These are phyloP conservation scores for Chaenodraco wilsoni DNA, from an alignment of 2,797 vertebrate species.

Conservation along the genomic window DNA sequence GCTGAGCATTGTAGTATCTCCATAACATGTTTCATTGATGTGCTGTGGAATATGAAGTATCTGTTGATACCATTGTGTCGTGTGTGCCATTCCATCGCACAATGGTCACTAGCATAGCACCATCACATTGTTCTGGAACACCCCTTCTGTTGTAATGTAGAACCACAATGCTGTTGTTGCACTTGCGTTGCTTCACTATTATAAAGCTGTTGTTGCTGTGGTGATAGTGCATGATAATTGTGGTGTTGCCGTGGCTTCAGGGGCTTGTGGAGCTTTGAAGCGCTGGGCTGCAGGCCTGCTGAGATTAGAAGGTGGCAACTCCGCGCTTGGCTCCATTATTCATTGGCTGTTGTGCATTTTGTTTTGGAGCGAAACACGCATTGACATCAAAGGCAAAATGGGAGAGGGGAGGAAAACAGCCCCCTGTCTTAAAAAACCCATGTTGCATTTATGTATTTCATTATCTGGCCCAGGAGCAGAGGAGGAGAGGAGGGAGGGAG, in stretches of 20 bases:
- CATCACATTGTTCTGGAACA: slow-evolving; percentile 1
- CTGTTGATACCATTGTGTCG: no score
- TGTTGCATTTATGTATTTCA: slow-evolving; percentile 79
- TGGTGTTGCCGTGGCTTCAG: slow-evolving; percentile 22
- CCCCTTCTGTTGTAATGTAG: neutral
- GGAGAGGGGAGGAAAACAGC: slow-evolving; percentile 59
- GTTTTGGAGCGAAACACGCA: slow-evolving; percentile 52
- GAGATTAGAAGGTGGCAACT: slow-evolving; percentile 72
- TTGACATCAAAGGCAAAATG: slow-evolving; percentile 62
- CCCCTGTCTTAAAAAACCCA: slow-evolving; percentile 55
- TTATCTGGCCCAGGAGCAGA: slow-evolving; percentile 62
- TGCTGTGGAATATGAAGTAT: no score
- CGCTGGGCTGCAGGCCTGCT: slow-evolving; percentile 65
- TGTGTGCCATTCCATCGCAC: no score
- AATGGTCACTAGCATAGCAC: neutral
- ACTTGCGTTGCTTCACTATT: slow-evolving; percentile 5
- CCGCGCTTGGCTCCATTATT: slow-evolving; percentile 73
- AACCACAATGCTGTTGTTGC: slow-evolving; percentile 2
- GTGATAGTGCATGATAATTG: slow-evolving; percentile 33
- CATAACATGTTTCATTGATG: no score
- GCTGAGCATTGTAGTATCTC: no score
- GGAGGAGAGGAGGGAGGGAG: slow-evolving; percentile 51
- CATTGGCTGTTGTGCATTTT: slow-evolving; percentile 64
- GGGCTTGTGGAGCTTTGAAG: slow-evolving; percentile 50
- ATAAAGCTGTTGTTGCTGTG: slow-evolving; percentile 29